phyloP scores from a whole-genome alignment of 2,113 vertebrate genomes.

The Nibea coibor region DNA sequence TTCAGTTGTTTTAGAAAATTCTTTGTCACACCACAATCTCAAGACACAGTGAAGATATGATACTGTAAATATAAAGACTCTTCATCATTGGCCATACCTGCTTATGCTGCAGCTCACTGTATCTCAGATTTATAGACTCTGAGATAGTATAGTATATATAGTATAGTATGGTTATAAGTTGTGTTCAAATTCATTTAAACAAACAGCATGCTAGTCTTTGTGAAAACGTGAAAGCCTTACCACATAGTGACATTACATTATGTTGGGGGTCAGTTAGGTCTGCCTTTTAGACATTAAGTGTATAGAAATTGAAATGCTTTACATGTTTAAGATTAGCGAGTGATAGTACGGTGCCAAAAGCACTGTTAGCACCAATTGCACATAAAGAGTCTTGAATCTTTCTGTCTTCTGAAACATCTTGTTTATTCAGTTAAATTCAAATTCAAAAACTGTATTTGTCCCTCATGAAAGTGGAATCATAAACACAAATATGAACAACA shows the following conservation, averaged over 20 bases:
- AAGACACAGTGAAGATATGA: too few relatives aligned
- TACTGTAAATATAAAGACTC: too few relatives aligned
- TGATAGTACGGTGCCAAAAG: background rate
- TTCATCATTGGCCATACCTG: background rate
- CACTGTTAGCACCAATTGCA: background rate
- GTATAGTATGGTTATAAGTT: too few relatives aligned
- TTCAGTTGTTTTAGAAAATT: too few relatives aligned
- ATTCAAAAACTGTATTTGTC: background rate
- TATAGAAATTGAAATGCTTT: background rate
- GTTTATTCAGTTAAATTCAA: background rate
- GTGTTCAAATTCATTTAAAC: background rate
- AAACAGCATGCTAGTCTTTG: background rate
- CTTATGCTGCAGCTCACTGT: background rate
- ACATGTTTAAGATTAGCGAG: background rate
- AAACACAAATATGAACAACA: background rate
- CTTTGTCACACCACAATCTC: too few relatives aligned
- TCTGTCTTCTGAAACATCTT: background rate
- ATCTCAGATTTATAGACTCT: background rate
- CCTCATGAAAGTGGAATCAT: background rate
- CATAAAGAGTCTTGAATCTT: background rate
- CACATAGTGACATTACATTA: background rate
- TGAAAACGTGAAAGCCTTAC: background rate
- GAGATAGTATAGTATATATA: too few relatives aligned
- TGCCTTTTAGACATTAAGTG: background rate
- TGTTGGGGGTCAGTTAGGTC: background rate